These are phyloP conservation scores for Mayetiola destructor DNA, from an alignment of 2,888 invertebrate species.

Conservation along the genomic window DNA sequence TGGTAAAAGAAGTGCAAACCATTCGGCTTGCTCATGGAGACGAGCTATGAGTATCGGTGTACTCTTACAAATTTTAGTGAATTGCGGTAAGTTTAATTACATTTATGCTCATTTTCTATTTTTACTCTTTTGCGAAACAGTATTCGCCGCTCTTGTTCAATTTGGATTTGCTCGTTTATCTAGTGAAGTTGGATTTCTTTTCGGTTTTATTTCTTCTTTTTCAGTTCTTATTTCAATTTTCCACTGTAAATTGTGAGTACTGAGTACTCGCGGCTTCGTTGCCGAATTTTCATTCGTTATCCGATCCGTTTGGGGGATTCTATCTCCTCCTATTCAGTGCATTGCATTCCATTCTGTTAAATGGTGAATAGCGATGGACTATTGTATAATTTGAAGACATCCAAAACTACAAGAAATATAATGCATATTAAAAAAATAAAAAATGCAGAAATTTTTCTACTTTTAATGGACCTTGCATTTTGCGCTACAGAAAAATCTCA, in stretches of 20 bases:
- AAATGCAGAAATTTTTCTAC: background rate
- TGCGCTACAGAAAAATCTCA: background rate
- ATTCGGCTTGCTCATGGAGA: no score
- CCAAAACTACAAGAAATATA: background rate
- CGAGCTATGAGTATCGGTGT: conserved; percentile 15
- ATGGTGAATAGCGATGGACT: no score
- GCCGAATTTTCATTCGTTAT: no score
- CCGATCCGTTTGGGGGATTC: background rate
- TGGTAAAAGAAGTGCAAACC: no score
- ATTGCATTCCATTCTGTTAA: no score
- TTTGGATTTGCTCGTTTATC: no score
- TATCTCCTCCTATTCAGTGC: background rate
- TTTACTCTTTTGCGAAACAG: background rate
- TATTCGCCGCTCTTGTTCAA: no score
- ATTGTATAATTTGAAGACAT: no score
- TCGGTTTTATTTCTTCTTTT: background rate
- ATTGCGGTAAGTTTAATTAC: conserved; percentile 17
- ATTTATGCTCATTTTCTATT: background rate
- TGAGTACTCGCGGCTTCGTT: no score
- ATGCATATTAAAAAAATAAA: background rate
- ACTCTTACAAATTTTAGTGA: conserved; percentile 17
- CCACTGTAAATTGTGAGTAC: background rate
- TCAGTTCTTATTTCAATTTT: background rate
- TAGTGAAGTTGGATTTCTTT: no score
- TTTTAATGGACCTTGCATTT: conserved; percentile 8